Base-by-base conservation (phyloP, 2,113 vertebrate genomes). In the Falco punctatus region DNA sequence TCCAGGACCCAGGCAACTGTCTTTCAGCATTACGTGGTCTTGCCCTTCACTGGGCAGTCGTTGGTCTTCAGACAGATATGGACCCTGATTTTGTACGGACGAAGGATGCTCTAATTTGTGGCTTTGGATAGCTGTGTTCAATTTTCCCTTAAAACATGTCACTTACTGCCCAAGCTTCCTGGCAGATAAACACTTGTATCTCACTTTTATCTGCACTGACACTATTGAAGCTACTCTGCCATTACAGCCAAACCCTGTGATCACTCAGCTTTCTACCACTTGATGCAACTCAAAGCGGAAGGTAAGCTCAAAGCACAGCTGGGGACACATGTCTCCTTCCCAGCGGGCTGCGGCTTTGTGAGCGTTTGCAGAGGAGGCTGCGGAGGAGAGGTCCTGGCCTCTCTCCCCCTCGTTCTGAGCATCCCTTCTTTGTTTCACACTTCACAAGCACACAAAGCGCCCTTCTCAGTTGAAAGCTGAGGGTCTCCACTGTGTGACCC, bases 401-500 rank as follows among this genome's bases (percentile, higher is more conserved):
- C n/a, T 64, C 38, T 27, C 17, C 27, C 11, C 1, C 15, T 89
- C 1, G 1, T 40, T 23, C 57, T 15, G 23, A 61, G 15, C 13
- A 3, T 26, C 23, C 18, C 28, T 28, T 81, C 69, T 66, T 42
- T 74, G 28, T 77, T 83, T 69, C 86, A 46, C 40, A n/a, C 51
- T 82, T 70, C 70, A 58, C 24, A 59, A 61, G 18, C 0, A 0
- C 28, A 61, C 1, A 1, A 52, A 38, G 27, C 51, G 49, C 28
- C 27, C 16, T 64, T 73, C 75, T 54, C n/a, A 49, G 18, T 62
- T 75, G 71, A 73, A 23, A 40, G n/a, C 40, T 71, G 27, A 72
- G 62, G 13, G 23, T 35, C 54, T 83, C 26, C 1, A 1, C 48
- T 52, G 26, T 15, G 10, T 14, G 15, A 66, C 35, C 26, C 21